Conservation (phyloP, 2,113 vertebrate species). For the Misgurnus anguillicaudatus region DNA sequence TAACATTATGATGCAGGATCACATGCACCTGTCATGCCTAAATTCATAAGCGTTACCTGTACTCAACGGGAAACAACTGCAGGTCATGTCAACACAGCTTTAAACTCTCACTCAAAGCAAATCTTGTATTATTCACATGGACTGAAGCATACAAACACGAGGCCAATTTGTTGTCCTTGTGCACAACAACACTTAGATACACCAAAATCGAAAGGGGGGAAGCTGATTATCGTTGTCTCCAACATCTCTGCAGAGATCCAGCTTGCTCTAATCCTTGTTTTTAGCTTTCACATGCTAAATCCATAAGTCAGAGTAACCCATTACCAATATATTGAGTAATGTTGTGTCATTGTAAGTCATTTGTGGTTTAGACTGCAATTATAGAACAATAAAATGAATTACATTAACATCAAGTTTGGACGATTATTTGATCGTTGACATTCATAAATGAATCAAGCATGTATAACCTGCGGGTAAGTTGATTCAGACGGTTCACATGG, state of each 20-base stretch:
- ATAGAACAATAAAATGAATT: background rate
- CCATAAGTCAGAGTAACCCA: no score
- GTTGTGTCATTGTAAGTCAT: background rate
- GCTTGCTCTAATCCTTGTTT: background rate
- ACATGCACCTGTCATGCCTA: no score
- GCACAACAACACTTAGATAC: background rate
- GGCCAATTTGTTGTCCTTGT: conserved; percentile 9
- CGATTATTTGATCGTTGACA: conserved; percentile 42
- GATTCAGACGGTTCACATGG: conserved; percentile 35
- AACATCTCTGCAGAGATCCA: background rate
- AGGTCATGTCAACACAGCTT: background rate
- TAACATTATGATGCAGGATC: background rate
- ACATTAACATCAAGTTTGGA: conserved; percentile 1
- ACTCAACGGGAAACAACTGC: background rate
- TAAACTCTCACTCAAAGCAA: background rate
- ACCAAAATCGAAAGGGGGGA: background rate
- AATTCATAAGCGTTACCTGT: no score
- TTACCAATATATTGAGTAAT: background rate
- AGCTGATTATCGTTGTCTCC: conserved; percentile 22
- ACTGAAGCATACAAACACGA: conserved; percentile 13
- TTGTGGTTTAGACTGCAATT: background rate
- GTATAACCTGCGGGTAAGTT: conserved; percentile 35
- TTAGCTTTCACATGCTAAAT: background rate
- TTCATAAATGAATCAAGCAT: conserved; percentile 37
- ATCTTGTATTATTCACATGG: background rate